These are phyloP conservation scores for Drosophila borealis DNA, from an alignment of 2,888 invertebrate species.

Conservation along the genomic window DNA sequence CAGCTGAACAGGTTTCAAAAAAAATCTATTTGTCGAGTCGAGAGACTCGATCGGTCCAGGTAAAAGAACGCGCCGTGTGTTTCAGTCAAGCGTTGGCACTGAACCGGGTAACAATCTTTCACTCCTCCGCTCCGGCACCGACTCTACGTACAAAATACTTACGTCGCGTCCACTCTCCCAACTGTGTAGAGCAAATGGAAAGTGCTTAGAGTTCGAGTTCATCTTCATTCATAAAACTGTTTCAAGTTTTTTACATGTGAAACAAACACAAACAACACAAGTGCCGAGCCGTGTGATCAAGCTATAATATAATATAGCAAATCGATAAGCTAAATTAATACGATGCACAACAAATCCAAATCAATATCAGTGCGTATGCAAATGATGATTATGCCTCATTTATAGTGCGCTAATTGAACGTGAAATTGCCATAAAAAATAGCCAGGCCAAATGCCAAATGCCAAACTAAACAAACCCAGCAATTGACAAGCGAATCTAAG, in stretches of 20 bases:
- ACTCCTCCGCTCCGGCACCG: conserved; percentile 66
- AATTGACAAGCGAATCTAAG: conserved; percentile 48
- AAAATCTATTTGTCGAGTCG: conserved; percentile 52
- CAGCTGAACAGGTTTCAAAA: conserved; percentile 58
- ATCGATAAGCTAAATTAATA: conserved; percentile 34
- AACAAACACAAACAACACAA: conserved; percentile 33
- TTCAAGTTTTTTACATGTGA: conserved; percentile 46
- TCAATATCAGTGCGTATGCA: conserved; percentile 57
- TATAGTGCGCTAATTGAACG: conserved; percentile 83
- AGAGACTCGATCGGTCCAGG: conserved; percentile 56
- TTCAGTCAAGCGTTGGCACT: conserved; percentile 85
- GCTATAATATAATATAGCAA: conserved; percentile 13
- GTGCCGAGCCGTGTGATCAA: conserved; percentile 37
- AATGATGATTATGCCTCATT: conserved; percentile 72
- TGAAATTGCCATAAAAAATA: conserved; percentile 78
- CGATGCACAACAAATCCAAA: conserved; percentile 56
- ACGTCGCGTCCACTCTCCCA: conserved; percentile 29
- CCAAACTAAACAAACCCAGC: conserved; percentile 25
- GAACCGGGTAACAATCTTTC: conserved; percentile 85
- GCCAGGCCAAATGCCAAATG: conserved; percentile 15
- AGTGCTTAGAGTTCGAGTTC: conserved; percentile 34
- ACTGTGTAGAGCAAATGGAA: conserved; percentile 56
- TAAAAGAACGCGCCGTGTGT: conserved; percentile 82
- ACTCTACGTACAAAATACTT: conserved; percentile 16
- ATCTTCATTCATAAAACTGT: conserved; percentile 43